Conservation (phyloP, 2,113 vertebrate genomes). For the Semnornis frantzii region DNA sequence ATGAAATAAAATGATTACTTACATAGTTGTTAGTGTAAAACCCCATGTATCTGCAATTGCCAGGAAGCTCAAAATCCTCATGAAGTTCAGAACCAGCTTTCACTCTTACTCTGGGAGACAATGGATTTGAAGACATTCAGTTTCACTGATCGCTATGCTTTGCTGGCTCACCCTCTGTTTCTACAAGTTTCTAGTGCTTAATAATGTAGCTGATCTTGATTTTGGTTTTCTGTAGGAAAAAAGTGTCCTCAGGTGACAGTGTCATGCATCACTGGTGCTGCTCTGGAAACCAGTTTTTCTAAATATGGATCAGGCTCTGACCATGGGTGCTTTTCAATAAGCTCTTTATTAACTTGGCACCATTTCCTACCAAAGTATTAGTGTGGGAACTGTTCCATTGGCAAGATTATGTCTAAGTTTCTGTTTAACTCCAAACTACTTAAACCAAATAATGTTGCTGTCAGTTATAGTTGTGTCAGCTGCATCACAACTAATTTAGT, state of each 20-base stretch:
- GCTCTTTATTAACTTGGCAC: slow-evolving; percentile 9
- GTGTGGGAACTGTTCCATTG: background rate
- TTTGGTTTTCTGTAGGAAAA: background rate
- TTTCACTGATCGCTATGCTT: background rate
- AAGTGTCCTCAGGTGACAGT: slow-evolving; percentile 16
- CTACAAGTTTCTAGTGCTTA: background rate
- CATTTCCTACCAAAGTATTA: background rate
- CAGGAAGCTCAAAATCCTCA: background rate
- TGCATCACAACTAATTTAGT: background rate
- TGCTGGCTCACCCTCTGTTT: background rate
- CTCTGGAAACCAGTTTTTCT: background rate
- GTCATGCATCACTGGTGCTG: background rate
- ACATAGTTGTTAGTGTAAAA: background rate
- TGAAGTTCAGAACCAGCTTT: background rate
- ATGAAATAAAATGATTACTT: background rate
- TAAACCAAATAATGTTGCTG: background rate
- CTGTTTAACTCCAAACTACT: background rate
- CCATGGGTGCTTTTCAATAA: slow-evolving; percentile 2
- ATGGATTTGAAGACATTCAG: background rate
- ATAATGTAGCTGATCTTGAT: background rate
- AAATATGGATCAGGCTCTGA: background rate
- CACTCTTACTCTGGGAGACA: background rate
- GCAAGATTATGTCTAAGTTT: background rate
- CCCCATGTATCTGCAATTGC: background rate
- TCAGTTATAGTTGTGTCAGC: background rate